Evolutionary conservation across 2,888 invertebrate species (phyloP), one percentile per base, ranked within the genome.

Genomic region (Galerucella nymphaeae): DNA sequence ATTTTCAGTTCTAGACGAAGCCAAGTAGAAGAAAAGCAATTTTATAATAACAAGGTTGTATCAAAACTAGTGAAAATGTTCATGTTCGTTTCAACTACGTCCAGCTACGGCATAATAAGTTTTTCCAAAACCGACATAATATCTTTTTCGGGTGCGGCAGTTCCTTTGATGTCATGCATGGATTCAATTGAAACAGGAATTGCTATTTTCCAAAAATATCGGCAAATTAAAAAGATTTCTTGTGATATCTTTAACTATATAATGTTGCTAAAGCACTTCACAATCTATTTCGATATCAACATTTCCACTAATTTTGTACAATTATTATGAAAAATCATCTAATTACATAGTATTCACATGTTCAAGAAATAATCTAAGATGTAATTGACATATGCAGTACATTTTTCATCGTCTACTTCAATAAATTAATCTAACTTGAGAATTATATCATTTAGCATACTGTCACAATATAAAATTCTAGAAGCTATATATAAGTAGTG

Each of bases 381-480:
- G 61, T 80, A 80, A 80, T 80, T 80, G 80, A 80, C 80, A 75
- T 72, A 76, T 76, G 78, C 78, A 78, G 77, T 77, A 75, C 76
- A 72, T 74, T 63, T 71, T 23, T 66, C 53, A 63, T 69, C 41
- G 41, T 16, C 30, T 67, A 45, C 55, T 48, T 70, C 74, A 73
- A 59, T 59, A 70, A 69, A 66, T 73, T 66, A 59, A 9, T 59
- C 59, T 38, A 59, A 23, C 20, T 38, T 38, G 14, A 71, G 62
- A 71, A 63, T 71, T 63, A 63, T 16, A 45, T 48, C 50, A 23
- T 53, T 64, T 50, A 38, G 48, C 50, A 53, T 42, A 6, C 48
- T n/a, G n/a, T n/a, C 48, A 48, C 14, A 48, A 14, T 48, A 6
- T n/a, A 48, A 45, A 45, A 48, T 48, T n/a, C n/a, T 4, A n/a